phyloP scores from a whole-genome alignment of 2,113 vertebrate species.

The Pyxicephalus adspersus region DNA sequence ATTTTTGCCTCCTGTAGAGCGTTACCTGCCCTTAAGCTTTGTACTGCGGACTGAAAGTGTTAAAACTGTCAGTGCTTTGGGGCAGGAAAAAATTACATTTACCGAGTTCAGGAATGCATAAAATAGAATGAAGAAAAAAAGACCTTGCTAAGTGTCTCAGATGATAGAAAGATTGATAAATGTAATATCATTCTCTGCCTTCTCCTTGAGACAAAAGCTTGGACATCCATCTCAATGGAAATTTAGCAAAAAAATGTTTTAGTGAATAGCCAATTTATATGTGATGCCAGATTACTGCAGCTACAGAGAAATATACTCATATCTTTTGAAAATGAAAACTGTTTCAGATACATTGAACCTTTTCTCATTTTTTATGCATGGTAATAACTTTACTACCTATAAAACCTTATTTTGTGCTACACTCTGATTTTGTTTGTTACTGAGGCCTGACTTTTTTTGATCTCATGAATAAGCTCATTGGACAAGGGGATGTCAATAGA shows the following conservation, averaged over 20 bases:
- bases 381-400: too few species aligned
- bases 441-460: too few species aligned
- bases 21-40: background rate
- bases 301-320: background rate
- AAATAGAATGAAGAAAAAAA: constrained; percentile 1
- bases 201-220: constrained; percentile 9
- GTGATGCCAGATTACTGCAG: constrained; percentile 3
- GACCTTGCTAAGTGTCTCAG: constrained; percentile 36
- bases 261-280: constrained; percentile 22
- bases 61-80: constrained; percentile 2
- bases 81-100: constrained; percentile 3
- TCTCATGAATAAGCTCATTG: too few species aligned
- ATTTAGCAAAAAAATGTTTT: constrained; percentile 32
- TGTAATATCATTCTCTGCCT: constrained; percentile 26
- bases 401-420: too few species aligned
- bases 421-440: too few species aligned
- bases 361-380: too few species aligned
- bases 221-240: constrained; percentile 33
- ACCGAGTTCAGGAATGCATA: constrained; percentile 7
- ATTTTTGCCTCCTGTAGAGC: background rate
- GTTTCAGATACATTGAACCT: background rate
- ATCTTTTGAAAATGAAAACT: background rate
- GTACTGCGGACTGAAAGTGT: background rate
- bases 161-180: constrained; percentile 38
- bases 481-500: too few species aligned